Evolutionary conservation across 2,797 vertebrate species (phyloP).

Genomic region (Chromis chromis): DNA sequence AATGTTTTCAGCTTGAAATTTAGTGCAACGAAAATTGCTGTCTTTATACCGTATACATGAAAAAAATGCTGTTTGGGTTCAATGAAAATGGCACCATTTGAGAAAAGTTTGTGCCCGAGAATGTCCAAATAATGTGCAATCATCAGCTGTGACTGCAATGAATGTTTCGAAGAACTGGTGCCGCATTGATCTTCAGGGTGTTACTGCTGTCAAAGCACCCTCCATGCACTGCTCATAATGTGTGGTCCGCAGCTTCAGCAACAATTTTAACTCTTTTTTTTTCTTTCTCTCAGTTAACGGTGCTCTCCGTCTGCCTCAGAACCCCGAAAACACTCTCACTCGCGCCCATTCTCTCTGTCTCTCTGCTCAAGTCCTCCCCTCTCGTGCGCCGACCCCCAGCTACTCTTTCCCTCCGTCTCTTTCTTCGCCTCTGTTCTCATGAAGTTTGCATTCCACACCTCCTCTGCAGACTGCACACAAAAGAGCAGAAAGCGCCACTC

Average conservation of each 20-base stretch:
- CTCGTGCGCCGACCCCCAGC: slow-evolving; percentile 51
- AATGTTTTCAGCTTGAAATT: background rate
- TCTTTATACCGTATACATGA: background rate
- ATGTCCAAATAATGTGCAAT: background rate
- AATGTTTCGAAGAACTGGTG: slow-evolving; percentile 15
- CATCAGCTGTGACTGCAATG: slow-evolving; percentile 1
- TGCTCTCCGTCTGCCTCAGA: slow-evolving; percentile 29
- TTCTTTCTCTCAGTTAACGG: slow-evolving; percentile 41
- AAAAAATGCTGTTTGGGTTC: background rate
- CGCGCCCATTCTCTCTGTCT: slow-evolving; percentile 50
- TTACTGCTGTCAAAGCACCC: slow-evolving; percentile 17
- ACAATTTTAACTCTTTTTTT: slow-evolving; percentile 32
- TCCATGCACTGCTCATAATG: slow-evolving; percentile 29
- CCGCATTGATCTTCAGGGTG: slow-evolving; percentile 23
- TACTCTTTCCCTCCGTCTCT: slow-evolving; percentile 61
- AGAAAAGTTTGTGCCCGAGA: background rate
- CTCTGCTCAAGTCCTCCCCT: slow-evolving; percentile 38
- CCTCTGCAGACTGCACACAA: slow-evolving; percentile 84
- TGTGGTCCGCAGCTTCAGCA: slow-evolving; percentile 58
- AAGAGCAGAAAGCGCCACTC: slow-evolving; percentile 79
- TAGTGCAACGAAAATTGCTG: background rate
- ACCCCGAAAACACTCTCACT: slow-evolving; percentile 39
- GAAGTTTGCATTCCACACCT: slow-evolving; percentile 88
- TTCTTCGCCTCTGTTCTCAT: slow-evolving; percentile 71
- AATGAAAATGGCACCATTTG: background rate